Conservation (phyloP, 2,113 vertebrate genomes). For the Panurus biarmicus region DNA sequence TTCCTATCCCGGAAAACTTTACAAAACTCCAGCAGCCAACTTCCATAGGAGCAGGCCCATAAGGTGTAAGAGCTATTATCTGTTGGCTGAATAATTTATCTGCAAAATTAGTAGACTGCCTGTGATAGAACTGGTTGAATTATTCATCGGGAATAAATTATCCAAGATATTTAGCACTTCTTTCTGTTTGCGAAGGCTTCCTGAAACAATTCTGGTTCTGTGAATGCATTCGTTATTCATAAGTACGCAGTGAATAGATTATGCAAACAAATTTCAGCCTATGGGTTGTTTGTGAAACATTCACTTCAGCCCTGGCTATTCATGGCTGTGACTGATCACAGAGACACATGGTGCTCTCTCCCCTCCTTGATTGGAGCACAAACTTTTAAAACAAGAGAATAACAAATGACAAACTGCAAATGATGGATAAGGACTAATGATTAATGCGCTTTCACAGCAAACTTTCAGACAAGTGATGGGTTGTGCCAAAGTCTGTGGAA, state of each 20-base stretch:
- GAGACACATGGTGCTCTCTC: constrained; percentile 59
- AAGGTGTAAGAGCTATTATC: constrained; percentile 34
- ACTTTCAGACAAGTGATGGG: constrained; percentile 29
- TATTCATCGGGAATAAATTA: constrained; percentile 70
- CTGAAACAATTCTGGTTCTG: constrained; percentile 63
- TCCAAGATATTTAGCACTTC: constrained; percentile 65
- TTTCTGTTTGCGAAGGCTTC: constrained; percentile 63
- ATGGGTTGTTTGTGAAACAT: constrained; percentile 58
- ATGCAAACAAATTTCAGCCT: constrained; percentile 66
- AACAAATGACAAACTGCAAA: constrained; percentile 59
- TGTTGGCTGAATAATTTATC: constrained; percentile 52
- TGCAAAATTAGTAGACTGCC: constrained; percentile 60
- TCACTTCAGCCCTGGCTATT: constrained; percentile 53
- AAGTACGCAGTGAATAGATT: constrained; percentile 58
- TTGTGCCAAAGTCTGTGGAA: constrained; percentile 47
- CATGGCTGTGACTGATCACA: constrained; percentile 57
- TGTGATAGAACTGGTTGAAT: constrained; percentile 52
- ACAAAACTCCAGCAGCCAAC: background rate
- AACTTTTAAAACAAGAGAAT: constrained; percentile 63
- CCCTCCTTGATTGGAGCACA: constrained; percentile 52
- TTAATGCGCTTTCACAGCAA: constrained; percentile 46
- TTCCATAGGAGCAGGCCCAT: background rate
- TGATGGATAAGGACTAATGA: constrained; percentile 60
- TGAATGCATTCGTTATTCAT: constrained; percentile 64
- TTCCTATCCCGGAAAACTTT: background rate